Conservation (phyloP, 1,140 invertebrate genomes). For the Bombus confusus region DNA sequence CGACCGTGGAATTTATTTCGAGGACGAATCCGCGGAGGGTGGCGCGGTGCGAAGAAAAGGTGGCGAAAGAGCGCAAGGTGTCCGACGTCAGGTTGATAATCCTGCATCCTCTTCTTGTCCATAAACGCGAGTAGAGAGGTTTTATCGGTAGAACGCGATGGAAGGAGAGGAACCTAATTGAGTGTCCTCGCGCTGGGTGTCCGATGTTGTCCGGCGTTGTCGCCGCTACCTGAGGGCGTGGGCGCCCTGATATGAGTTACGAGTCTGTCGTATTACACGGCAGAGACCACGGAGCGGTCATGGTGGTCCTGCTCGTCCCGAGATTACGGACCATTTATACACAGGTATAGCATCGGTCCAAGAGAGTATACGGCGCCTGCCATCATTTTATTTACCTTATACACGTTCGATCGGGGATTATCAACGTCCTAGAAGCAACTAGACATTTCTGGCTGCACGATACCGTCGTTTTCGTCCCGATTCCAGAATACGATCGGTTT, state of each 20-base stretch:
- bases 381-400: constrained; percentile 53
- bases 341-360: constrained; percentile 29
- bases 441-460: neutral
- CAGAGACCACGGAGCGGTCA: constrained; percentile 70
- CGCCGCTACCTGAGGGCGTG: constrained; percentile 82
- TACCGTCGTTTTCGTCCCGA: neutral
- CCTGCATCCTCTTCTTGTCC: constrained; percentile 24
- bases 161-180: constrained; percentile 77
- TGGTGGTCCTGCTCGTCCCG: constrained; percentile 78
- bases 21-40: neutral
- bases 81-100: constrained; percentile 41
- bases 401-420: constrained; percentile 48
- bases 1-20: neutral
- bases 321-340: constrained; percentile 80
- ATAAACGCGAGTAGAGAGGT: constrained; percentile 44
- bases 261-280: constrained; percentile 81
- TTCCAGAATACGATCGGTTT: neutral
- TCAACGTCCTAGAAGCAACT: constrained; percentile 6
- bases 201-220: constrained; percentile 81
- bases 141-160: constrained; percentile 64
- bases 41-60: neutral
- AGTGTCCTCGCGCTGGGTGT: constrained; percentile 82
- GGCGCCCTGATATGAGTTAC: constrained; percentile 82
- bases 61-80: constrained; percentile 51
- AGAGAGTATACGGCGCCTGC: constrained; percentile 21